These are phyloP conservation scores for Yasuhikotakia modesta DNA, from an alignment of 2,797 vertebrate genomes.

Conservation along the genomic window DNA sequence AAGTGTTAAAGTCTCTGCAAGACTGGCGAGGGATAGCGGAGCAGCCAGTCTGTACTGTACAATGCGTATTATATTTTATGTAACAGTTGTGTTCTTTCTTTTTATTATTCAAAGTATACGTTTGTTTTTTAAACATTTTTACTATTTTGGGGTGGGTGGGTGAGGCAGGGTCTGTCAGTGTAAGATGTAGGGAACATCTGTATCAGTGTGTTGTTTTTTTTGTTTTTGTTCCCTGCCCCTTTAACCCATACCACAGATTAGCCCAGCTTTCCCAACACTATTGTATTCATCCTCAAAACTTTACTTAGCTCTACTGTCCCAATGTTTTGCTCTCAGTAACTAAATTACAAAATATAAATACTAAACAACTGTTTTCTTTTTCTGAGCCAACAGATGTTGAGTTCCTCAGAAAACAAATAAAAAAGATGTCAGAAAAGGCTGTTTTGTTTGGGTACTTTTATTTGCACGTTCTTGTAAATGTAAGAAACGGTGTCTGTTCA, in stretches of 20 bases:
- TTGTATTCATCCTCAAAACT: constrained; percentile 78
- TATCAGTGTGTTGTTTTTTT: constrained; percentile 72
- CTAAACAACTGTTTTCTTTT: constrained; percentile 80
- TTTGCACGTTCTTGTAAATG: constrained; percentile 16
- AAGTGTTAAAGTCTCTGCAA: constrained; percentile 66
- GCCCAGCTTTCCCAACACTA: constrained; percentile 73
- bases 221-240: constrained; percentile 43
- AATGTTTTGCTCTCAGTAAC: constrained; percentile 75
- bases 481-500: neutral
- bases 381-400: constrained; percentile 76
- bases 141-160: constrained; percentile 74
- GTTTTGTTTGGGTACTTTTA: constrained; percentile 46
- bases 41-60: constrained; percentile 78
- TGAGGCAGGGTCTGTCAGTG: constrained; percentile 67
- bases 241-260: constrained; percentile 68
- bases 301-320: constrained; percentile 77
- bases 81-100: constrained; percentile 72
- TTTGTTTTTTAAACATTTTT: constrained; percentile 74
- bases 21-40: constrained; percentile 64
- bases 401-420: constrained; percentile 75
- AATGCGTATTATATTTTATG: constrained; percentile 84
- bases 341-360: constrained; percentile 83
- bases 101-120: constrained; percentile 60
- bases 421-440: constrained; percentile 61
- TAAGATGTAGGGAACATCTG: constrained; percentile 75